A percentile compares a stretch with the other conserved stretches of the same genome.
Evolutionary conservation across 30 jellyfish, hydroid and myxozoan genomes (phyloP).

Genomic region (Calvadosia cruxmelitensis): DNA sequence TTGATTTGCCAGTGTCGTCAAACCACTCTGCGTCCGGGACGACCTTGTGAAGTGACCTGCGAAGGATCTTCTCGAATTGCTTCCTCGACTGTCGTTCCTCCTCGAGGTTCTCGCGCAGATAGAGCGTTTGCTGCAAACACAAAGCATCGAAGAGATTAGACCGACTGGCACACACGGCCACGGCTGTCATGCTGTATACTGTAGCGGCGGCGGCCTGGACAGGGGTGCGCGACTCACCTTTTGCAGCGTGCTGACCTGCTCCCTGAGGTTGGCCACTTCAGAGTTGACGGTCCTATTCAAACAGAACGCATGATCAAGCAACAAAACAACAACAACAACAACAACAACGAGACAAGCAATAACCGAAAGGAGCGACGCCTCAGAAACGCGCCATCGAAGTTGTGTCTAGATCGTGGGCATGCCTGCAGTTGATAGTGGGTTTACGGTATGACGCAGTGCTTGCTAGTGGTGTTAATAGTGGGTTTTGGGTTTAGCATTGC

Average conservation of each 20-base stretch:
- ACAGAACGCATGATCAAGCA: neutral
- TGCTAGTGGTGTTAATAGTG: neutral
- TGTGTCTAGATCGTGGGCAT: too few species aligned
- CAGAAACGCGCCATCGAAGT: too few species aligned
- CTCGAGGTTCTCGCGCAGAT: constrained; percentile 83
- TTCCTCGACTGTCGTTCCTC: constrained; percentile 81
- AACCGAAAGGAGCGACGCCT: too few species aligned
- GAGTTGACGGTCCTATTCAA: constrained; percentile 8
- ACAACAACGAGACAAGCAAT: too few species aligned
- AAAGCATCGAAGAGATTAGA: neutral
- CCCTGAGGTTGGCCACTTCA: constrained; percentile 43
- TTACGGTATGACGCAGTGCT: neutral
- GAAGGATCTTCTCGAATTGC: constrained; percentile 58
- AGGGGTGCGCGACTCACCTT: too few species aligned
- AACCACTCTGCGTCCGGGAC: constrained; percentile 45
- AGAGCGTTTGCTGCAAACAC: constrained; percentile 66
- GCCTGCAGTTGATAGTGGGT: neutral
- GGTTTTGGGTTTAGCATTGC: constrained; percentile 1
- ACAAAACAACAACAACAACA: too few species aligned
- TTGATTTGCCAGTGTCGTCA: neutral
- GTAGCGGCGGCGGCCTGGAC: too few species aligned
- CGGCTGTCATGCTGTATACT: too few species aligned
- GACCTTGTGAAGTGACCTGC: constrained; percentile 41
- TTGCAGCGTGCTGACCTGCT: constrained; percentile 72
- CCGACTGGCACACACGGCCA: too few species aligned